Evolutionary conservation across 2,113 vertebrate species (phyloP).

Genomic region (Cheirogaleus medius): DNA sequence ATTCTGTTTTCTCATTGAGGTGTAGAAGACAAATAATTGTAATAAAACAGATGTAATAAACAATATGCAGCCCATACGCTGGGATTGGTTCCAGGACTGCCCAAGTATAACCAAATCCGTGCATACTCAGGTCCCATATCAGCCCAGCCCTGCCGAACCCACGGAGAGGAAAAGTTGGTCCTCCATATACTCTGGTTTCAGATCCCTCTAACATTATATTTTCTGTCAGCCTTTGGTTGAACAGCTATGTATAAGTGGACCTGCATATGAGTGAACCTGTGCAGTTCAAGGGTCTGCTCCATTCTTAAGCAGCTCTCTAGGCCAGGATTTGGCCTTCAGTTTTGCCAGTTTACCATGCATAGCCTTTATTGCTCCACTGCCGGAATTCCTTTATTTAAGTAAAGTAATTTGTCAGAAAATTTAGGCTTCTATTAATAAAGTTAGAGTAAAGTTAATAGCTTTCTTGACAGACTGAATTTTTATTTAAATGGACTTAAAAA

Average conservation of each 20-base stretch:
- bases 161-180: no score
- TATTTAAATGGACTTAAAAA: slow-evolving; percentile 6
- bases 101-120: not conserved
- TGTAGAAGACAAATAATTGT: not conserved
- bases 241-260: not conserved
- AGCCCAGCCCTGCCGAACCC: no score
- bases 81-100: not conserved
- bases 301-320: not conserved
- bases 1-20: not conserved
- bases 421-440: not conserved
- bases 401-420: not conserved
- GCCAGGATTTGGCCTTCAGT: not conserved
- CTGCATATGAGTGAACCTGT: not conserved
- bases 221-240: not conserved
- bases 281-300: not conserved
- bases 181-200: not conserved
- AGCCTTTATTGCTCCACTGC: not conserved
- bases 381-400: not conserved
- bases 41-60: not conserved
- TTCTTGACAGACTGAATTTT: slow-evolving; percentile 1
- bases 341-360: not conserved
- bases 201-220: not conserved
- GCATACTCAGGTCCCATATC: no score
- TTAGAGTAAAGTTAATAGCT: no score
- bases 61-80: not conserved